Percentiles rank a stretch among this genome's conserved stretches.
Evolutionary conservation across 2,797 vertebrate genomes (phyloP).

Genomic region (Kryptolebias ocellatus): DNA sequence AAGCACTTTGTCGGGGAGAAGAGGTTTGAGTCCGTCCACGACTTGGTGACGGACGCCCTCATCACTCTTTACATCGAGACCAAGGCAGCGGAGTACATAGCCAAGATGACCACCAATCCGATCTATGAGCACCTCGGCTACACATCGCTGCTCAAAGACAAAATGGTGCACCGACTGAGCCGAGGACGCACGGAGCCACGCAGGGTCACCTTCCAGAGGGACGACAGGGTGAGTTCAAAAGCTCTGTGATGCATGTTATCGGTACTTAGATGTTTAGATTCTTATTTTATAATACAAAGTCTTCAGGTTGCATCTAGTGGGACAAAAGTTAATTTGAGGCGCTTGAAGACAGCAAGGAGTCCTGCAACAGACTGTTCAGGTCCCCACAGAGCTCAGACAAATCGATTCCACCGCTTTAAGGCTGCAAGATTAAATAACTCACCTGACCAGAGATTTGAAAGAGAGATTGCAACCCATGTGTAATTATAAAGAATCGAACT

Average conservation of each 20-base stretch:
- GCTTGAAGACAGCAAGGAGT: background rate
- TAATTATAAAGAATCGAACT: too few species aligned
- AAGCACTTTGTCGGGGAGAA: constrained; percentile 99
- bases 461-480: too few species aligned
- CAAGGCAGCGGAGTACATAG: constrained; percentile 97
- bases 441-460: too few species aligned
- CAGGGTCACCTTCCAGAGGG: constrained; percentile 88
- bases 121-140: constrained; percentile 98
- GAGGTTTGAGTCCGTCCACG: constrained; percentile 96
- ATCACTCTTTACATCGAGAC: constrained; percentile 98
- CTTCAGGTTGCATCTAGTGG: background rate
- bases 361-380: constrained; percentile 1
- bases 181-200: constrained; percentile 86
- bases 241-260: background rate
- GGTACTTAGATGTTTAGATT: background rate
- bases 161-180: constrained; percentile 89
- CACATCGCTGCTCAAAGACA: constrained; percentile 93
- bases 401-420: too few species aligned
- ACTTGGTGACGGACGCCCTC: constrained; percentile 96
- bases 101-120: constrained; percentile 98
- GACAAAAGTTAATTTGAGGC: background rate
- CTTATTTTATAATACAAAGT: background rate
- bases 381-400: background rate
- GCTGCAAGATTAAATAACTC: too few species aligned
- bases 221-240: constrained; percentile 87